phyloP scores from a whole-genome alignment of 2,797 vertebrate species.

The Dicrostonyx torquatus region DNA sequence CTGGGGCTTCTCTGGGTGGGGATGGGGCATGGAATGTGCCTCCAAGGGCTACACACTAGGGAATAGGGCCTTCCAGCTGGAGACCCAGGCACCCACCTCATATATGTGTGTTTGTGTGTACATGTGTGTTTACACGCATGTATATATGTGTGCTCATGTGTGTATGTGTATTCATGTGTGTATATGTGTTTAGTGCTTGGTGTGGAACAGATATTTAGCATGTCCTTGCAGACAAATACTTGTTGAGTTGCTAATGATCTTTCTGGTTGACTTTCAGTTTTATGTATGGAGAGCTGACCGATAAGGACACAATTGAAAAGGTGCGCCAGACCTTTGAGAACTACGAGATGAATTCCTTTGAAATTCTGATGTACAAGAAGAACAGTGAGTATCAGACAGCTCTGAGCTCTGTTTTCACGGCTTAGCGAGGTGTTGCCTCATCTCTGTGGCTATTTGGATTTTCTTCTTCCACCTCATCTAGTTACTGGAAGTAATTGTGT shows the following conservation, averaged over 20 bases:
- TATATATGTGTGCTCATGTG: neutral
- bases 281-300: slow-evolving; percentile 97
- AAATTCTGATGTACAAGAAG: slow-evolving; percentile 99
- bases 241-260: slow-evolving; percentile 67
- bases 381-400: slow-evolving; percentile 91
- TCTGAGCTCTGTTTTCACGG: neutral
- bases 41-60: no score
- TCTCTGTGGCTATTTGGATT: neutral
- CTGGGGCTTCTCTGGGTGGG: no score
- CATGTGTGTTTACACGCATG: neutral
- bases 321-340: slow-evolving; percentile 95
- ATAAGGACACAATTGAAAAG: slow-evolving; percentile 94
- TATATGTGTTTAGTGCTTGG: neutral
- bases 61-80: no score
- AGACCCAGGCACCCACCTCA: no score
- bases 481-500: neutral
- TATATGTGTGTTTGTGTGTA: neutral
- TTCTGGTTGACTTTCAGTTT: slow-evolving; percentile 89
- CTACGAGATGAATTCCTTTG: slow-evolving; percentile 97
- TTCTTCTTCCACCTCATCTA: neutral
- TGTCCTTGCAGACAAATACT: neutral
- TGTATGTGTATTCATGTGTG: neutral
- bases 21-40: no score
- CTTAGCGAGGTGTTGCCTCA: neutral
- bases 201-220: neutral